Conservation (phyloP, 2,797 vertebrate genomes). For the Tenualosa ilisha region DNA sequence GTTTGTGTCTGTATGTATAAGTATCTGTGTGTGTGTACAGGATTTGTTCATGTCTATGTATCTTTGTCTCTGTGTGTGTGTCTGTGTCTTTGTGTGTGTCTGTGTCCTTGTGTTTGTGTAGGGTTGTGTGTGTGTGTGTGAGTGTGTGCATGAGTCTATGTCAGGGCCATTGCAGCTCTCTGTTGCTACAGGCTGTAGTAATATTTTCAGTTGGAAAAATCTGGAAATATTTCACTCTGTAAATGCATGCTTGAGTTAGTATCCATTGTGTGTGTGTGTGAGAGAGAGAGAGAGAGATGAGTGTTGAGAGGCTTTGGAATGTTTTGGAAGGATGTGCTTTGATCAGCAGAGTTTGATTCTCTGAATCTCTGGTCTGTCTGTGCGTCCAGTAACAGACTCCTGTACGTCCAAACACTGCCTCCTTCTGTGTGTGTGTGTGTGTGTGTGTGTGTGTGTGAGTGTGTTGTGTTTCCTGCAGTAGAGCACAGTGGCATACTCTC, state of each 20-base stretch:
- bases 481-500: slow-evolving; percentile 5
- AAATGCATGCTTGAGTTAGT: not conserved
- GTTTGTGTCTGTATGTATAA: not conserved
- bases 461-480: slow-evolving; percentile 46
- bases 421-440: not conserved
- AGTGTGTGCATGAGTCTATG: not conserved
- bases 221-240: slow-evolving; percentile 2
- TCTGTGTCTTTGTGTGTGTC: not conserved
- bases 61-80: not conserved
- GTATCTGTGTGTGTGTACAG: too few relatives aligned
- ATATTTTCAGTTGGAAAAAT: not conserved
- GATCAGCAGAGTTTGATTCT: slow-evolving; percentile 46
- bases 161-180: not conserved
- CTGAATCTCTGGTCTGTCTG: slow-evolving; percentile 26
- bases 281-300: slow-evolving; percentile 4
- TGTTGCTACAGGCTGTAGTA: not conserved
- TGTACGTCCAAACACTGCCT: slow-evolving; percentile 22
- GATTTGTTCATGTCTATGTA: too few relatives aligned
- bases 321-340: slow-evolving; percentile 39
- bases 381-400: not conserved
- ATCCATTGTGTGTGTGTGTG: slow-evolving; percentile 35
- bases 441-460: slow-evolving; percentile 29
- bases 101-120: not conserved
- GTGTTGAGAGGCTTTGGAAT: slow-evolving; percentile 8
- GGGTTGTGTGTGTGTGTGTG: too few relatives aligned